phyloP scores from a whole-genome alignment of 2,888 invertebrate genomes.

The Drosophila nr. fundita region DNA sequence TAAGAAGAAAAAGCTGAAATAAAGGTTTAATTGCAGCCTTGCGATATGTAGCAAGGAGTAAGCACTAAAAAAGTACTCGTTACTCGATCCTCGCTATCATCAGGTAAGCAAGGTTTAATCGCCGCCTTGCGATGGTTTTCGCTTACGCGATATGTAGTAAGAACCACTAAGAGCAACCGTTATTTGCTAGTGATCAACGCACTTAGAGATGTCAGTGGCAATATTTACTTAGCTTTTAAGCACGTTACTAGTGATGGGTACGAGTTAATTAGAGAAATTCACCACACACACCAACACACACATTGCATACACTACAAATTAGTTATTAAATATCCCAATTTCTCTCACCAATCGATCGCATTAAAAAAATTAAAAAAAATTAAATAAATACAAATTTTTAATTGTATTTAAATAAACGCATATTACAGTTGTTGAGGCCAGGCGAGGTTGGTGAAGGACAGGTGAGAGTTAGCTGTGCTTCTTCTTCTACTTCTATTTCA shows the following conservation, averaged over 20 bases:
- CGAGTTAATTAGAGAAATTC: not conserved
- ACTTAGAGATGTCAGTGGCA: not conserved
- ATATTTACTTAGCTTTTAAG: not conserved
- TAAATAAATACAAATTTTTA: conserved; percentile 33
- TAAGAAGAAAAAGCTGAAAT: not conserved
- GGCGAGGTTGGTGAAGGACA: conserved; percentile 91
- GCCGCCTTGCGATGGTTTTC: not conserved
- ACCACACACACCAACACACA: not conserved
- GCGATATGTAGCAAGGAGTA: not conserved
- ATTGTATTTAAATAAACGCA: conserved; percentile 60
- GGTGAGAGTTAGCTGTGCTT: conserved; percentile 85
- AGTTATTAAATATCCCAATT: not conserved
- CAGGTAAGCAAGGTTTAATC: not conserved
- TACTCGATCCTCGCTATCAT: not conserved
- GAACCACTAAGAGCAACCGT: not conserved
- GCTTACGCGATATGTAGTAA: not conserved
- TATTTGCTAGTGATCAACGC: not conserved
- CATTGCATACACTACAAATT: not conserved
- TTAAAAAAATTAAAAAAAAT: conserved; percentile 4
- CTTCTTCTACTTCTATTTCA: conserved; percentile 16
- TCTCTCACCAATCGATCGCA: conserved; percentile 14
- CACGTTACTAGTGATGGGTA: not conserved
- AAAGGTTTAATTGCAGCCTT: not conserved
- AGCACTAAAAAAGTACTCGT: not conserved
- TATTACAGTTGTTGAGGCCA: conserved; percentile 88